A percentile compares a stretch with the other conserved stretches of the same genome.
These are phyloP conservation scores for Scrobipalpa atriplicella DNA, from an alignment of 2,888 invertebrate genomes.

Conservation along the genomic window DNA sequence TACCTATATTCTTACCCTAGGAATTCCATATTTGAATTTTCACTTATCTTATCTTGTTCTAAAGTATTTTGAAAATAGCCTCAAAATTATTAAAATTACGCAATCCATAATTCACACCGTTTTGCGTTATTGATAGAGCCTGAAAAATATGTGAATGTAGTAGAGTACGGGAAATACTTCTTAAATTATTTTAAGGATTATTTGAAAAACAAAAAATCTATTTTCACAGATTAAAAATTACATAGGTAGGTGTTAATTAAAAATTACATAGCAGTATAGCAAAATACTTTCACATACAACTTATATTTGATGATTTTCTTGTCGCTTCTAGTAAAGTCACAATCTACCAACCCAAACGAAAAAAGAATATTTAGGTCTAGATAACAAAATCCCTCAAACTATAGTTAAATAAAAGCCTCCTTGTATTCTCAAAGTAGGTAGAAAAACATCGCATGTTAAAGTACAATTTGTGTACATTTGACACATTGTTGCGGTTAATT, in stretches of 20 bases:
- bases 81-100: too few species aligned
- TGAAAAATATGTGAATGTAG: too few species aligned
- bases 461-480: constrained; percentile 25
- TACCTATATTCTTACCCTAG: too few species aligned
- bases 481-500: constrained; percentile 29
- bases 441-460: constrained; percentile 29
- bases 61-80: too few species aligned
- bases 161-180: not conserved
- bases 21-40: too few species aligned
- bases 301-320: not conserved
- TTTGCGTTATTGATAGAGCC: too few species aligned
- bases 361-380: too few species aligned
- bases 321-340: not conserved
- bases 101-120: too few species aligned
- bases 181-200: not conserved
- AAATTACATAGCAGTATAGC: not conserved
- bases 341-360: too few species aligned
- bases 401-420: not conserved
- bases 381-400: not conserved
- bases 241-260: not conserved
- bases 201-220: too few species aligned
- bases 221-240: not conserved
- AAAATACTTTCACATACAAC: too few species aligned
- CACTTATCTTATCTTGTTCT: not conserved
- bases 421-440: constrained; percentile 19